Conservation (phyloP, 2,888 invertebrate species). For the Tinea trinotella region DNA sequence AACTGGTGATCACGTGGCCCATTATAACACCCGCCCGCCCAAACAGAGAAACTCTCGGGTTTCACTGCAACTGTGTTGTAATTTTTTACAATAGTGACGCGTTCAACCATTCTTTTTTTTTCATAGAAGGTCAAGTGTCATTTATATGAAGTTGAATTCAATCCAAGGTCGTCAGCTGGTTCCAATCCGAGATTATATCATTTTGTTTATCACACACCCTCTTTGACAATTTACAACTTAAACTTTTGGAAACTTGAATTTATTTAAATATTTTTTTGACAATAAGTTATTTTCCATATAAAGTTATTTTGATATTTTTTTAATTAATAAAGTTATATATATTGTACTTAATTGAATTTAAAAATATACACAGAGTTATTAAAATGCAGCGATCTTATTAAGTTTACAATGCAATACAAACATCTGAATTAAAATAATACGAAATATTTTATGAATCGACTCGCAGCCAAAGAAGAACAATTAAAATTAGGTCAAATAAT, state of each 20-base stretch:
- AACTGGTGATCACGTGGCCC: conserved; percentile 59
- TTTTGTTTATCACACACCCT: background rate
- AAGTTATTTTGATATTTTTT: no score
- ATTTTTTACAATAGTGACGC: conserved; percentile 3
- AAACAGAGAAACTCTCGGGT: conserved; percentile 70
- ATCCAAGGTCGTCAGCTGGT: conserved; percentile 16
- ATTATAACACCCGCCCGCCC: conserved; percentile 59
- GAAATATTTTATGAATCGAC: no score
- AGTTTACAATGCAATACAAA: no score
- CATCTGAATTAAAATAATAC: no score
- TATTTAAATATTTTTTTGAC: no score
- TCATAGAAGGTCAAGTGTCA: conserved; percentile 18
- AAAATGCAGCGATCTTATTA: no score
- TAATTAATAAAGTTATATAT: no score
- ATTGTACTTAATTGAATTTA: no score
- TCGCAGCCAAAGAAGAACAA: background rate
- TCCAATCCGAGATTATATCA: background rate
- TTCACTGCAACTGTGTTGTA: conserved; percentile 48
- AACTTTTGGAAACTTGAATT: no score
- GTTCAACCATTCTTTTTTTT: background rate
- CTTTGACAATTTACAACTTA: no score
- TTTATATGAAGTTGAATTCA: conserved; percentile 10
- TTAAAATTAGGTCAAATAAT: background rate
- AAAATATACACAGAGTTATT: no score
- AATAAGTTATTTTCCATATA: no score